Conservation (phyloP, 2,888 invertebrate species). For the Pseudococcus viburni region DNA sequence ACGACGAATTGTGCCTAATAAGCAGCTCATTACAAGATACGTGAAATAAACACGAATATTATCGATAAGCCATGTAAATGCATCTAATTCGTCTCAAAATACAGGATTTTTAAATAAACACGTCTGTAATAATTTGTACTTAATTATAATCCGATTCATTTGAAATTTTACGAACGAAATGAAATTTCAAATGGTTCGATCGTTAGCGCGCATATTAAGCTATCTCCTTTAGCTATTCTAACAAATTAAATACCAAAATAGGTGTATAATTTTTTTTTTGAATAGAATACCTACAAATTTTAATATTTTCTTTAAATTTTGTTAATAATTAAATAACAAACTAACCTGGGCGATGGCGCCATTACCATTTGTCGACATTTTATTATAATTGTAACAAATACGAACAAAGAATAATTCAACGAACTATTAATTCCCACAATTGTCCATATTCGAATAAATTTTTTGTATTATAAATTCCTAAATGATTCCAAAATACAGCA, state of each 20-base stretch:
- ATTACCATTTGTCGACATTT: conserved; percentile 65
- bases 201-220: not conserved
- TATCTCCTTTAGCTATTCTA: not conserved
- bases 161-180: not conserved
- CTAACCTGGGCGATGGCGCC: conserved; percentile 62
- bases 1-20: not conserved
- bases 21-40: not conserved
- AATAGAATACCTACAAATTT: not conserved
- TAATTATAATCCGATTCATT: not conserved
- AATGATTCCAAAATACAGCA: not conserved
- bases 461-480: not conserved
- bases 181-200: not conserved
- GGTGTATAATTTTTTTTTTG: not conserved
- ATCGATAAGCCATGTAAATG: not conserved
- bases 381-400: conserved; percentile 43
- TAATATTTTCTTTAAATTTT: not conserved
- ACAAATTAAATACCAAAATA: not conserved
- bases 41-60: not conserved
- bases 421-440: conserved; percentile 19
- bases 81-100: not conserved
- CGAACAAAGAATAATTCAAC: conserved; percentile 39
- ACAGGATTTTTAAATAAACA: not conserved
- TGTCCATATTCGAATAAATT: conserved; percentile 46
- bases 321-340: conserved; percentile 32
- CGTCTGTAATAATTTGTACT: not conserved